Evolutionary conservation across 1,140 invertebrate species (phyloP), one percentile per base, ranked within the genome.

Genomic region (Acromyrmex echinatior): DNA sequence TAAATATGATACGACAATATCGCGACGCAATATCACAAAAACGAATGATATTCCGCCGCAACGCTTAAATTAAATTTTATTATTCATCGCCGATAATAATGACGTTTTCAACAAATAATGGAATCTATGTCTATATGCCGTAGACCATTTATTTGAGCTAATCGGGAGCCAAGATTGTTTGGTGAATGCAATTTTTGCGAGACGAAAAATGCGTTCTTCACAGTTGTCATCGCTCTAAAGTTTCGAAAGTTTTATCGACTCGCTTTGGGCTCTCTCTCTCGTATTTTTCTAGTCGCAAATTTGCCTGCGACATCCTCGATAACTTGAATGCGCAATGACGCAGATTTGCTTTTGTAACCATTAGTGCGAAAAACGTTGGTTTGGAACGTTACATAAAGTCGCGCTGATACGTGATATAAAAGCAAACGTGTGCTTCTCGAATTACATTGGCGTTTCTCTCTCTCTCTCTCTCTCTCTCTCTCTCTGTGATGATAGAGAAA

Each of bases 341-440:
- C 68, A 60, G 63, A 82, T 74, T 60, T 74, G 56, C 25, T 74
- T 73, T 74, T 56, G 80, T 28, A 74, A 74, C 56, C 39, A 74
- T 74, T 74, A 82, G 39, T 18, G 56, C 18, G 56, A 60, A 74
- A 82, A 81, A 74, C 9, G 18, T 60, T 35, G 25, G 51, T 49
- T 25, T 49, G 21, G 35, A 3, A 73, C 2, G 35, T 60, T 49
- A 49, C 25, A 35, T 49, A 49, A 82, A 82, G 58, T 62, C 56
- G 56, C 56, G 10, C 16, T 35, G 21, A 21, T 73, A 49, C 53
- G 35, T 39, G 63, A 74, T 74, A 74, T 82, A 73, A 73, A 74
- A 28, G 53, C 53, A 62, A 74, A 60, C 14, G 18, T 35, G 25
- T 71, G 45, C 49, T 45, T 45, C 39, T 31, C 49, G 10, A 56